Evolutionary conservation across 2,888 invertebrate species (phyloP).

Genomic region (Diaphora mendica): DNA sequence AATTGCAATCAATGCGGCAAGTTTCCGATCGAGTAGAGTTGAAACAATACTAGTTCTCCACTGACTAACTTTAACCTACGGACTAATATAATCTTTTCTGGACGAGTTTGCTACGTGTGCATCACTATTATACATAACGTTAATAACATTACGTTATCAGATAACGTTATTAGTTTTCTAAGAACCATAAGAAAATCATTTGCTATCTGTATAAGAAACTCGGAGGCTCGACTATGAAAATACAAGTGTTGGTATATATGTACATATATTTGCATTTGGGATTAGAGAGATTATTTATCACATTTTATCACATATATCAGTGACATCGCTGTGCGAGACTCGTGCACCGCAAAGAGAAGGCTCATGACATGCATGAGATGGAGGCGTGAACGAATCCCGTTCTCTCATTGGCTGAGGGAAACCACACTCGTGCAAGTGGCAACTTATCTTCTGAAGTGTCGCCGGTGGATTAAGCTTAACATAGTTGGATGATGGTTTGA

Average conservation of each 20-base stretch:
- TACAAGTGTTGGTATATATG: background rate
- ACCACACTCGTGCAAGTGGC: conserved; percentile 35
- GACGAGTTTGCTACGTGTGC: background rate
- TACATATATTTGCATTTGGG: conserved; percentile 56
- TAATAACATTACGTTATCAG: background rate
- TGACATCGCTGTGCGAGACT: conserved; percentile 58
- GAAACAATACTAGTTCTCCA: too few relatives aligned
- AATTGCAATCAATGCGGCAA: background rate
- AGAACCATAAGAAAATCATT: conserved; percentile 4
- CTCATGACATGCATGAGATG: conserved; percentile 75
- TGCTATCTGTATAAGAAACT: conserved; percentile 37
- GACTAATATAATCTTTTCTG: background rate
- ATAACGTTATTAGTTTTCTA: background rate
- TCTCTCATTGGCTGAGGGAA: conserved; percentile 62
- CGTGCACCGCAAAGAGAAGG: conserved; percentile 58
- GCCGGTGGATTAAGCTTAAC: conserved; percentile 30
- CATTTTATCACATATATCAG: conserved; percentile 50
- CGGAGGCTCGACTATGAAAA: conserved; percentile 68
- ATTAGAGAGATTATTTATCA: conserved; percentile 62
- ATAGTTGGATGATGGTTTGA: conserved; percentile 12
- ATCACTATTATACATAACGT: background rate
- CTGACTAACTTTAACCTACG: too few relatives aligned
- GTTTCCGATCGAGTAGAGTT: background rate
- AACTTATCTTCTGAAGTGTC: conserved; percentile 41
- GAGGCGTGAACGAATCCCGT: conserved; percentile 69